Evolutionary conservation across 2,797 vertebrate genomes (phyloP), one percentile per base, ranked within the genome.

Genomic region (Megaceryle alcyon): DNA sequence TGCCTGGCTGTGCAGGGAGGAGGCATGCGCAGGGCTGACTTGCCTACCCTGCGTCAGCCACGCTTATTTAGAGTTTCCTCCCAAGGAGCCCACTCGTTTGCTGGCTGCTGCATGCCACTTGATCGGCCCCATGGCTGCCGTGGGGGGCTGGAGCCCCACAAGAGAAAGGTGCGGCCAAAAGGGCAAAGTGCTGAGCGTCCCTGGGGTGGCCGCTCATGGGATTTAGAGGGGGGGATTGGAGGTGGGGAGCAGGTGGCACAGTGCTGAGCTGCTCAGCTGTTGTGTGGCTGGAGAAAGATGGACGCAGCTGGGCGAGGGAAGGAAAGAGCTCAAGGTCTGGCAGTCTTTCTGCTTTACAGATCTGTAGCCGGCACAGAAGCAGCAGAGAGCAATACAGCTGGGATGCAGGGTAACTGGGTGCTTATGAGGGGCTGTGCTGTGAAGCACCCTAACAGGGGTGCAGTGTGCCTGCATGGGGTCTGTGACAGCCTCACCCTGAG

Each of bases 191-290:
- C 91, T 71, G 95, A 71, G 82, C 0, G 4, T 92, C 76, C 66
- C 93, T 0, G 2, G 83, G 78, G 77, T 41, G 86, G 63, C 75
- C 3, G 9, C 7, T 3, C 13, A 6, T 10, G 72, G 48, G 82
- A 44, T 91, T 49, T 63, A 88, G 72, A 56, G 53, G 76, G 86
- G 41, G 69, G 69, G 76, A 8, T 20, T 82, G 72, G 94, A 97
- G 94, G 96, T 96, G 91, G 97, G 97, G 97, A 98, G 98, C 98
- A 98, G 98, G 97, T 98, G 98, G 97, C 69, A 29, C 48, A 60
- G 97, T 94, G 97, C 97, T 97, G 97, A 97, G 97, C 97, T 93
- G 97, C 97, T 98, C 98, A 97, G 98, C 97, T 98, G 97, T 95
- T 82, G 78, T 92, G 96, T 77, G 96, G 95, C 92, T 88, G 65